Base-by-base conservation (phyloP, 2,888 invertebrate species). In the Agrochola macilenta region DNA sequence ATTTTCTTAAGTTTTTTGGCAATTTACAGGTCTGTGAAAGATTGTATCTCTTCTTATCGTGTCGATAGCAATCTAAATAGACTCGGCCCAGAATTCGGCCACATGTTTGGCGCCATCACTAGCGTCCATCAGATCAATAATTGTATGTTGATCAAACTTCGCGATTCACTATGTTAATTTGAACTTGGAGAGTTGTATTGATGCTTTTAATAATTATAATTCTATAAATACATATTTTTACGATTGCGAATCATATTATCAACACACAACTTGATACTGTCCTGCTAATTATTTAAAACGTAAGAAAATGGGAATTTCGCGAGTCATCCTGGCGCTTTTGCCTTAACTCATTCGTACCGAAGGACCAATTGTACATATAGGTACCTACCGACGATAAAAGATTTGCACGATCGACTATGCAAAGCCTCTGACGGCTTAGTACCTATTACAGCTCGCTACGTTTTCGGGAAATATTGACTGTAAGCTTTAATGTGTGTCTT, bases 381-480 rank as follows among this genome's bases (percentile, higher is more conserved):
- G 0, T 11, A 20, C n/a, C n/a, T n/a, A n/a, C 17, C 17, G 1
- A 20, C 20, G 23, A 26, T 17, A 43, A 43, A 65, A 26, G 65
- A 46, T 26, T 66, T 46, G 4, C 26, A 46, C 20, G 26, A 26
- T 46, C 26, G 20, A 72, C 26, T 74, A 60, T 12, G 11, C 14
- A 35, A 74, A 78, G 57, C 61, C 30, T 66, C 39, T 17, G 8
- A 17, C 26, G 49, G 60, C 57, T 64, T 58, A 35, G 14, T 54
- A 65, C 74, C 70, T 69, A 70, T 80, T 63, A 73, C 65, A 49
- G 49, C 39, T 78, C 12, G 23, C 57, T 20, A 61, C 78, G 63
- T 46, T 78, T 82, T 54, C 60, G 26, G 20, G 11, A 73, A 73
- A 54, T 74, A 71, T 74, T 72, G 52, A 30, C 68, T 46, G 49